Evolutionary conservation across 2,113 vertebrate species (phyloP), one percentile per base, ranked within the genome.

Genomic region (Corapipo altera): DNA sequence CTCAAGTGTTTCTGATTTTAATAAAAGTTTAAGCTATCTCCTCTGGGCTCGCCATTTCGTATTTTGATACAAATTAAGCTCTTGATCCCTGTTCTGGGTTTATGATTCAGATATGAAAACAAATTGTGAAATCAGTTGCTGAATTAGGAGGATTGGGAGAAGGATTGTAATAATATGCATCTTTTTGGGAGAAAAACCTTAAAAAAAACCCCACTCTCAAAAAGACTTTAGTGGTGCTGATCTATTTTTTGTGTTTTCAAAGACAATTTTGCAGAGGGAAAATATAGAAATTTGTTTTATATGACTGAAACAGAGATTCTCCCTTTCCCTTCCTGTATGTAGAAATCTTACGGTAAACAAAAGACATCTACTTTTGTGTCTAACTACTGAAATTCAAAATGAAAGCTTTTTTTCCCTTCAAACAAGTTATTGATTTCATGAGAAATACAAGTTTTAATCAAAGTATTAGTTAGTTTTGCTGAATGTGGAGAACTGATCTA

Each of bases 101-200:
- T 91, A 16, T 35, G 10, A 80, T 74, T 85, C 33, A 57, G 11
- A 44, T 67, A 27, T 26, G 32, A 82, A 77, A 48, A 41, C 7
- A 78, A 70, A 59, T 48, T 70, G 39, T 26, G 12, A 94, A 92
- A 92, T 49, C 8, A 35, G 14, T 57, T 73, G 52, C 11, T 77
- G 67, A 92, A 80, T 7, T 61, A 26, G 3, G 13, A 6, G 2
- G 5, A 11, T 7, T 0, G 1, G 11, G 12, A 6, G 2, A 75
- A 75, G 12, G 14, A 28, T 49, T 83, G 13, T 66, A 58, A 46
- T 67, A 71, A 74, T 55, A 51, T 33, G 0, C 19, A 51, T 37
- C 11, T 3, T 65, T 79, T 80, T 4, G 3, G 24, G 26, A 51
- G 11, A 78, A 72, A 91, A 79, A 24, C 2, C 7, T 43, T 3